Percentiles rank a stretch among this genome's conserved stretches.
phyloP scores from a whole-genome alignment of 1,140 invertebrate genomes.

The Drosophila serrata region DNA sequence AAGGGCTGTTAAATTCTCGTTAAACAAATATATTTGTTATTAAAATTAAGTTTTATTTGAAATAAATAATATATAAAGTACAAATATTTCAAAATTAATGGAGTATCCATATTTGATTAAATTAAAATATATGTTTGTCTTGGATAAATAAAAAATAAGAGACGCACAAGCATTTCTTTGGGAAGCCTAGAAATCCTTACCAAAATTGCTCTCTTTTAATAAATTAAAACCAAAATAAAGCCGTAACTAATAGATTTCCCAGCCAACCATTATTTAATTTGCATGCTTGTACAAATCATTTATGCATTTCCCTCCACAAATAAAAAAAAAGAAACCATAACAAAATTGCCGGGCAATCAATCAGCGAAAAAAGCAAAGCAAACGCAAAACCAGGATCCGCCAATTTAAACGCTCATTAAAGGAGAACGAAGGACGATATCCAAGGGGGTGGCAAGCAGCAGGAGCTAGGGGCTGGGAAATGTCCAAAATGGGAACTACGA shows the following conservation, averaged over 20 bases:
- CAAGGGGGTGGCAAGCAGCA: background rate
- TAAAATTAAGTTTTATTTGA: background rate
- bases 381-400: constrained; percentile 44
- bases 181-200: background rate
- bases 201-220: background rate
- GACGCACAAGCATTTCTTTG: background rate
- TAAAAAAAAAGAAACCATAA: background rate
- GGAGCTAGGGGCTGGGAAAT: constrained; percentile 12
- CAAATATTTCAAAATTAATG: no score
- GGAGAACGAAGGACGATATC: constrained; percentile 18
- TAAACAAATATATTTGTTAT: background rate
- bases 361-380: constrained; percentile 37
- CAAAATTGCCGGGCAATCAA: constrained; percentile 35
- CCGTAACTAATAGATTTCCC: background rate
- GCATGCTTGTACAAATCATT: constrained; percentile 26
- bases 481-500: constrained; percentile 32
- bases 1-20: background rate
- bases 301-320: constrained; percentile 33
- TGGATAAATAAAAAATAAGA: no score
- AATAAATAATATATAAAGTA: no score
- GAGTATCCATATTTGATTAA: no score
- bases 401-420: constrained; percentile 70
- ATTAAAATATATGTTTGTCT: no score
- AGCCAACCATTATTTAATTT: constrained; percentile 28
- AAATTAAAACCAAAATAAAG: background rate